Evolutionary conservation across 2,888 invertebrate species (phyloP).

Genomic region (Willowsia nigromaculata): DNA sequence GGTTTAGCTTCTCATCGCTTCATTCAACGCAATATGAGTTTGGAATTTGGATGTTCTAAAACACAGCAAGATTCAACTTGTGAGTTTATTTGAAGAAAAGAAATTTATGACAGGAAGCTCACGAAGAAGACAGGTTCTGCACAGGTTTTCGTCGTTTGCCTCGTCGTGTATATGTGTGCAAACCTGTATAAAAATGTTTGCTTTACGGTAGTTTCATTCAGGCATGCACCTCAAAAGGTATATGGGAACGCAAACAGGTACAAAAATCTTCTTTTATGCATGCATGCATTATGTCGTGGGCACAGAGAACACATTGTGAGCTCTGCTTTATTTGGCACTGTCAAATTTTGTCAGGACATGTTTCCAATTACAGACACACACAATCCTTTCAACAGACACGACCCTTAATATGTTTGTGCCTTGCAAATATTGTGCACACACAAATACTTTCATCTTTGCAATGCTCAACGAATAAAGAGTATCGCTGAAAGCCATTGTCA

Average conservation of each 20-base stretch:
- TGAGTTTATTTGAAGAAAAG: not conserved
- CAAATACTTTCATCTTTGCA: not conserved
- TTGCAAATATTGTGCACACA: not conserved
- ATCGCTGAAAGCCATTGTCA: not conserved
- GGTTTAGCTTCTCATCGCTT: not conserved
- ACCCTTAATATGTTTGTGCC: not conserved
- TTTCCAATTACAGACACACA: conserved; percentile 11
- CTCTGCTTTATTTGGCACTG: not conserved
- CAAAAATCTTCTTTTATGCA: not conserved
- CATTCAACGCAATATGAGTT: not conserved
- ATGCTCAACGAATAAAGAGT: not conserved
- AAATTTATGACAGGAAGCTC: not conserved
- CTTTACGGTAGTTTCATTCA: not conserved
- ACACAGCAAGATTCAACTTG: not conserved
- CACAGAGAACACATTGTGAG: not conserved
- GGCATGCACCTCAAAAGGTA: not conserved
- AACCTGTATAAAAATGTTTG: not conserved
- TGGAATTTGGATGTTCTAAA: not conserved
- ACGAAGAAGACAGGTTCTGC: not conserved
- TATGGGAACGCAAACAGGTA: not conserved
- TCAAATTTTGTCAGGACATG: conserved; percentile 12
- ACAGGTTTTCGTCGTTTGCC: too few relatives aligned
- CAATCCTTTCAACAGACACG: not conserved
- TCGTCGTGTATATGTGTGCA: not conserved
- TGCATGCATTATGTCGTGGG: not conserved